Conservation (phyloP, 2,888 invertebrate species). For the Meiosimyza platycephala region DNA sequence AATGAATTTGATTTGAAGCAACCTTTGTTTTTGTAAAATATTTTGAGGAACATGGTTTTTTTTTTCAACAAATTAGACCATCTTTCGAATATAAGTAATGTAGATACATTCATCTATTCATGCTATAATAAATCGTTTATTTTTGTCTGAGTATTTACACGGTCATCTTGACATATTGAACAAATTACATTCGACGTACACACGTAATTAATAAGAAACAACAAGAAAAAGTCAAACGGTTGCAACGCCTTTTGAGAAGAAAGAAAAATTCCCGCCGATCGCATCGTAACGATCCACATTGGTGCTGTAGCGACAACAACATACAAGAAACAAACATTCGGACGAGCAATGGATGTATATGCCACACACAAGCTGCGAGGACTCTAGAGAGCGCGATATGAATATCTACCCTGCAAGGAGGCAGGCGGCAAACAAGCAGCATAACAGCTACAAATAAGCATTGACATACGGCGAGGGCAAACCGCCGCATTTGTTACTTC, state of each 20-base stretch:
- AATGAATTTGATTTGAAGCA: too few relatives aligned
- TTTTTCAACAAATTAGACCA: too few relatives aligned
- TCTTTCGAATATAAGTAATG: too few relatives aligned
- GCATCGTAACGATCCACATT: background rate
- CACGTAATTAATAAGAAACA: constrained; percentile 24
- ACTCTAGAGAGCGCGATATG: constrained; percentile 21
- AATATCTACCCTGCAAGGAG: constrained; percentile 4
- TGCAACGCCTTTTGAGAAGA: constrained; percentile 17
- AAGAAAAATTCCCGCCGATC: constrained; percentile 15
- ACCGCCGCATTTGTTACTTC: constrained; percentile 15
- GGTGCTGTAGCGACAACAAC: background rate
- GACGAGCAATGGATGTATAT: constrained; percentile 21
- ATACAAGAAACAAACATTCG: background rate
- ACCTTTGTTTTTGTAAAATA: too few relatives aligned
- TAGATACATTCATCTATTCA: too few relatives aligned
- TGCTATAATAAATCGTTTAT: too few relatives aligned
- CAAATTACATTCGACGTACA: background rate
- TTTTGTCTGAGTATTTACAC: too few relatives aligned
- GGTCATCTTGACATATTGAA: too few relatives aligned
- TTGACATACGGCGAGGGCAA: constrained; percentile 17
- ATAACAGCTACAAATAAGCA: constrained; percentile 22
- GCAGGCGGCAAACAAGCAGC: background rate
- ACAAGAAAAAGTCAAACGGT: background rate
- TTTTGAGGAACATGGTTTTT: too few relatives aligned
- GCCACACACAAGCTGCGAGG: constrained; percentile 28